Evolutionary conservation across 1,140 invertebrate species (phyloP), one percentile per base, ranked within the genome.

Genomic region (Hermetia illucens): DNA sequence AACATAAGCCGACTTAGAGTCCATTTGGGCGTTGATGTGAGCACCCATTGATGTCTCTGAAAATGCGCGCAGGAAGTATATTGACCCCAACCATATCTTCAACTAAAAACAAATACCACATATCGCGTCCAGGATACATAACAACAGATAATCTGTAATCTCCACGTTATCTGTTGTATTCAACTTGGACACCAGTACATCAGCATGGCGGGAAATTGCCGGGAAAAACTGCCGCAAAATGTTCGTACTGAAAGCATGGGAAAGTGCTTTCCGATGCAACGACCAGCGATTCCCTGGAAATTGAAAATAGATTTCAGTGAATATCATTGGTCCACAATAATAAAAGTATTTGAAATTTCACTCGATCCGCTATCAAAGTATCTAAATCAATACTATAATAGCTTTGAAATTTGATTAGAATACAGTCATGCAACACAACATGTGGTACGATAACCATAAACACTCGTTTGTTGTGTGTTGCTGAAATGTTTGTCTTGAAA

Each of bases 1-100:
- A 5, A 50, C 36, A 29, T 53, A 46, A 6, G 37, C 32, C 1
- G 48, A 48, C 24, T 52, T 35, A 9, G 34, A 21, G 36, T 20
- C 22, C 2, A 32, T 21, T 34, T 55, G 55, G 4, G 48, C 44
- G 1, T 51, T 21, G 38, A 58, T 18, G 13, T 52, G 42, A 15
- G 38, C 40, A 12, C 55, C 55, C 55, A 58, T 58, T 2, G 55
- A 57, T 16, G 52, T 58, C 9, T 55, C 55, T 55, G 18, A 2
- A 38, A 21, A 17, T 6, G 31, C 40, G 19, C 3, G 19, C 22
- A 40, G 30, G 18, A 34, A 34, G 10, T 3, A 10, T 5, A 35
- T 15, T 20, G 20, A 5, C 9, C 8, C 16, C 5, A n/a, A 2
- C 8, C 4, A 8, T n/a, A n/a, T n/a, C n/a, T n/a, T n/a, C n/a